These are phyloP conservation scores for Channa argus DNA, from an alignment of 2,113 vertebrate species.

Conservation along the genomic window DNA sequence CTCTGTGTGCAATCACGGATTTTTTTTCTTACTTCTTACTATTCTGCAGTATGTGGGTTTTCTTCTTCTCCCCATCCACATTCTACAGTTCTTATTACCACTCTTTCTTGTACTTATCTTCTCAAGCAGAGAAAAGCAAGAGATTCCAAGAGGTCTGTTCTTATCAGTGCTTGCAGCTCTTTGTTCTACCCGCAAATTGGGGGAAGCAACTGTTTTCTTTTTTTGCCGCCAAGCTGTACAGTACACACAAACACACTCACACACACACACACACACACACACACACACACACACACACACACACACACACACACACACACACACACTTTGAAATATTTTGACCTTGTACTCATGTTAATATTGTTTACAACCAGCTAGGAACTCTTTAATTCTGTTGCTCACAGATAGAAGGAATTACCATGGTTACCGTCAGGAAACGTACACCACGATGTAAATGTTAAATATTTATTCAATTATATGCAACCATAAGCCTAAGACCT, in stretches of 20 bases:
- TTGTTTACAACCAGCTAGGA: background rate
- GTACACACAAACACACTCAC: background rate
- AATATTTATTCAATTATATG: background rate
- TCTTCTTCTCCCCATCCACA: background rate
- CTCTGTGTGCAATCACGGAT: background rate
- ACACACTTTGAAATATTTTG: background rate
- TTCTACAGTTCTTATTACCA: conserved; percentile 19
- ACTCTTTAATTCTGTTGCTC: background rate
- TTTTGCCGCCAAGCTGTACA: background rate
- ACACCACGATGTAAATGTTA: background rate
- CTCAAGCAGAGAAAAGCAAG: conserved; percentile 27
- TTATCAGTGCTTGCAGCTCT: conserved; percentile 54
- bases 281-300: background rate
- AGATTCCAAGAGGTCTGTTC: conserved; percentile 29
- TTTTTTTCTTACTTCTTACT: conserved; percentile 3
- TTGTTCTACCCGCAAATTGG: conserved; percentile 31
- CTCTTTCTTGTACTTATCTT: conserved; percentile 33
- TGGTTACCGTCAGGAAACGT: no score
- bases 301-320: conserved; percentile 1
- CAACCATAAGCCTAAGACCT: background rate
- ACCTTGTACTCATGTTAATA: background rate
- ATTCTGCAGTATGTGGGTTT: conserved; percentile 6
- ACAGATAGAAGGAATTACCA: background rate
- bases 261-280: background rate
- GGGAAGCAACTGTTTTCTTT: conserved; percentile 43